Percentiles rank a stretch among this genome's conserved stretches.
Evolutionary conservation across 2,113 vertebrate genomes (phyloP).

Genomic region (Phocoena sinus): DNA sequence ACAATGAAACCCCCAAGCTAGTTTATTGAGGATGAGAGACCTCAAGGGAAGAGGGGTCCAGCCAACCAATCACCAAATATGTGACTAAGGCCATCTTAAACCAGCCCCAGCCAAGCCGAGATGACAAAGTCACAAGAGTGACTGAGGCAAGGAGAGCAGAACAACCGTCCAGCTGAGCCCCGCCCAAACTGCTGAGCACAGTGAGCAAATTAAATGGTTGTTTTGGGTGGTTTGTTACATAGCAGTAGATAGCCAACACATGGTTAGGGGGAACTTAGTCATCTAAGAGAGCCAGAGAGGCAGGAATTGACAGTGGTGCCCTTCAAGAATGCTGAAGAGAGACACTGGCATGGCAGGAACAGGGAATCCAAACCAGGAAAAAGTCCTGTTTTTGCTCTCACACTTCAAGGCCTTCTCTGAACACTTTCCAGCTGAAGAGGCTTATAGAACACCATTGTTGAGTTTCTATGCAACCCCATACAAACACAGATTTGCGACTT

Average conservation of each 20-base stretch:
- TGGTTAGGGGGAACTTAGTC: no score
- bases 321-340: neutral
- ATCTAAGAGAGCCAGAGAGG: neutral
- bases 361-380: neutral
- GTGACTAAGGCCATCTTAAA: neutral
- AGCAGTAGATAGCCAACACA: neutral
- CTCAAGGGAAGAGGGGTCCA: no score
- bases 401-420: neutral
- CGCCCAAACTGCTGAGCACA: neutral
- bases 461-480: neutral
- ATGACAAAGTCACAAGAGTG: rapidly evolving
- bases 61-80: neutral
- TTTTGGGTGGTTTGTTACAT: rapidly evolving
- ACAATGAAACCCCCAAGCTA: neutral
- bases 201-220: neutral
- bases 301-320: neutral
- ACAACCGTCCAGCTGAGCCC: neutral
- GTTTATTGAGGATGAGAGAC: neutral
- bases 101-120: neutral
- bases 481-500: neutral
- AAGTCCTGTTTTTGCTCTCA: neutral
- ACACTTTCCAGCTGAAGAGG: neutral
- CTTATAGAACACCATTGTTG: rapidly evolving
- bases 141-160: neutral
- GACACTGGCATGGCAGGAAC: neutral